Evolutionary conservation across 2,888 invertebrate species (phyloP), one percentile per base, ranked within the genome.

Genomic region (Ophion slaviceki): DNA sequence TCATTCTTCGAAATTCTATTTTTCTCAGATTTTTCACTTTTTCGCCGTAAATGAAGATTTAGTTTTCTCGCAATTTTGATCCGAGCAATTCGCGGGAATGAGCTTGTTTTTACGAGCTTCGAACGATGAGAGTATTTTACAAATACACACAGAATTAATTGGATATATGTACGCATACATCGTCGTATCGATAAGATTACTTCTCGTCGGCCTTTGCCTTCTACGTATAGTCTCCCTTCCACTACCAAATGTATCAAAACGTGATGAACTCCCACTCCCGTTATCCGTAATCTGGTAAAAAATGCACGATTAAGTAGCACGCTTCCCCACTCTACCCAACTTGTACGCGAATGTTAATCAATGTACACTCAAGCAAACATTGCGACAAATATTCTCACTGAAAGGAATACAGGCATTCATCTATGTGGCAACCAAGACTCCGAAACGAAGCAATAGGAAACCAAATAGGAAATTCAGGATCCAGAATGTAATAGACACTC

Each of bases 1-100:
- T 90, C 93, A 93, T 77, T 20, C 1, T 66, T 59, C 14, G 2
- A 64, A 28, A 62, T 36, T 59, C 7, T 24, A 2, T 32, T 59
- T 79, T 78, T 5, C 59, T 70, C 47, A 17, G 8, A 40, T 59
- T 17, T 57, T 40, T 24, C 7, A 64, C 28, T 77, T 67, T 57
- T 45, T 67, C 62, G 32, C 20, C 24, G 7, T 28, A 24, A 8
- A 36, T 45, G 14, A n/a, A 24, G 11, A 71, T 24, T 4, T 3
- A n/a, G 2, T 72, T 72, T 20, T 57, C 11, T 32, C 32, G 36
- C 32, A 59, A 36, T 61, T 72, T 20, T 2, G 28, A 24, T 67
- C 61, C 67, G 11, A 47, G 5, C 17, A 40, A 74, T 74, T 61
- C 28, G n/a, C 7, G 40, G 20, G n/a, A 24, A n/a, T n/a, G 40